phyloP scores from a whole-genome alignment of 2,888 invertebrate species.

The Drosophila kanekoi region DNA sequence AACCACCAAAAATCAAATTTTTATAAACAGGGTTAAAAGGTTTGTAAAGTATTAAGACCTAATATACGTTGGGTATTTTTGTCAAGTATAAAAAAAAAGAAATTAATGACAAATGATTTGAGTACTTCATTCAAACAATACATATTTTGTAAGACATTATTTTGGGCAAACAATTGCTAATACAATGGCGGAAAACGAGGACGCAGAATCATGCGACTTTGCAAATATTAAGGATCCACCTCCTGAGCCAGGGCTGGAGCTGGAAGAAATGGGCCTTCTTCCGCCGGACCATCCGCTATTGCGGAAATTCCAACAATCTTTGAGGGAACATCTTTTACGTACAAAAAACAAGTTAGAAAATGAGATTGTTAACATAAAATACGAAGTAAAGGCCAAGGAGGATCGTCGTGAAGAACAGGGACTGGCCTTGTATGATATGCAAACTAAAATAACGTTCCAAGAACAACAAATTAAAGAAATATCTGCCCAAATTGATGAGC shows the following conservation, averaged over 20 bases:
- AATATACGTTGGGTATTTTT: slow-evolving; percentile 16
- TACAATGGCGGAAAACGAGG: slow-evolving; percentile 45
- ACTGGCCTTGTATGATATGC: slow-evolving; percentile 85
- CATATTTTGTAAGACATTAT: slow-evolving; percentile 1
- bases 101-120: background rate
- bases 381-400: slow-evolving; percentile 78
- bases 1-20: background rate
- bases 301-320: slow-evolving; percentile 89
- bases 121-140: background rate
- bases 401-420: slow-evolving; percentile 84
- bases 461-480: slow-evolving; percentile 85
- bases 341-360: slow-evolving; percentile 88
- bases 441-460: slow-evolving; percentile 86
- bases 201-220: slow-evolving; percentile 46
- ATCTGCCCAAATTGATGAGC: slow-evolving; percentile 84
- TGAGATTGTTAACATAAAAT: slow-evolving; percentile 89
- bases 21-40: background rate
- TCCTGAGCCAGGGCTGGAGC: slow-evolving; percentile 26
- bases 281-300: slow-evolving; percentile 91
- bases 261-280: slow-evolving; percentile 81
- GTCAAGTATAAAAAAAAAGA: slow-evolving; percentile 8
- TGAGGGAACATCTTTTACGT: slow-evolving; percentile 88
- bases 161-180: background rate
- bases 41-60: slow-evolving; percentile 24
- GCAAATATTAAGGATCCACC: slow-evolving; percentile 39